Percentiles rank a stretch among this genome's conserved stretches.
Evolutionary conservation across 2,888 invertebrate genomes (phyloP).

Genomic region (Diogma glabrata): DNA sequence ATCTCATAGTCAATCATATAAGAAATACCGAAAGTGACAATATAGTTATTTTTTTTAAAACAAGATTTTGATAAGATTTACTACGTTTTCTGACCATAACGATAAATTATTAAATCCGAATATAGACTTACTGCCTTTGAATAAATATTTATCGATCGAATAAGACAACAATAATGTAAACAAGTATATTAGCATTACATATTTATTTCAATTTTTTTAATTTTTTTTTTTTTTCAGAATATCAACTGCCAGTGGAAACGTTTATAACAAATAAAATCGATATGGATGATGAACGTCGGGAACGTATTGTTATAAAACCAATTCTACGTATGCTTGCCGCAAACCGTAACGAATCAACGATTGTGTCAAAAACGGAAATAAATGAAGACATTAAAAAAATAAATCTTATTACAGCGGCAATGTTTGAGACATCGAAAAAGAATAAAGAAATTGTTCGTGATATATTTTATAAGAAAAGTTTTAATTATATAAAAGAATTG

Average conservation of each 20-base stretch:
- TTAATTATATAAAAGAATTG: constrained; percentile 1
- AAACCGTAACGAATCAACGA: not conserved
- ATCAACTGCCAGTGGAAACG: constrained; percentile 1
- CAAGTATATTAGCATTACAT: not conserved
- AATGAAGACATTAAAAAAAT: constrained; percentile 3
- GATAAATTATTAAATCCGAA: no score
- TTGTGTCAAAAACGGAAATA: not conserved
- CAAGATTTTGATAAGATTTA: no score
- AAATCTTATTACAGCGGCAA: constrained; percentile 1
- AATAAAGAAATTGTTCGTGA: constrained; percentile 1
- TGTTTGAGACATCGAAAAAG: not conserved
- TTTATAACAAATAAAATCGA: constrained; percentile 4
- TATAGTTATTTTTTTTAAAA: no score
- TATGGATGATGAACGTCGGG: constrained; percentile 4
- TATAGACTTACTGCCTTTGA: no score
- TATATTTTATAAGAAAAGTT: constrained; percentile 5
- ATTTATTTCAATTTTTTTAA: not conserved
- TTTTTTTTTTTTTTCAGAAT: not conserved
- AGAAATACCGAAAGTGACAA: no score
- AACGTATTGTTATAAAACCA: constrained; percentile 7
- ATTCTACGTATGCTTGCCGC: not conserved
- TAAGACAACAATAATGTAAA: no score
- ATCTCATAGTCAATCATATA: no score
- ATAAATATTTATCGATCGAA: no score
- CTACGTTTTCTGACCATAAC: no score